A percentile compares a stretch with the other conserved stretches of the same genome.
Conservation (phyloP, 2,797 vertebrate genomes). For the Helostoma temminkii region DNA sequence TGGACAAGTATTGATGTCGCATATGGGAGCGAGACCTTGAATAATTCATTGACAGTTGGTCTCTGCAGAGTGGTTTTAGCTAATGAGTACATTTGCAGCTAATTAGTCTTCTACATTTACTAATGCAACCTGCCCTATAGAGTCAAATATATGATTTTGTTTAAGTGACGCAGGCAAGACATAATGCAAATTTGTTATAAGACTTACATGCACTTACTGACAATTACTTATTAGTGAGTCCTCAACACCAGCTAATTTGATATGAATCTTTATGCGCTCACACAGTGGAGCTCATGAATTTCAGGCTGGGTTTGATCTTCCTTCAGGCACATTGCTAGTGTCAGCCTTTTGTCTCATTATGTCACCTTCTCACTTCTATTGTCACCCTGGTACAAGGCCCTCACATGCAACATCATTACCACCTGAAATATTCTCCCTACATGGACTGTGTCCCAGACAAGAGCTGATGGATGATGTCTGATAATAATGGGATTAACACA, state of each 20-base stretch:
- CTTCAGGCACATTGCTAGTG: slow-evolving; percentile 27
- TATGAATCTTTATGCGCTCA: slow-evolving; percentile 14
- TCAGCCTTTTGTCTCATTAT: slow-evolving; percentile 35
- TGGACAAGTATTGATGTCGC: slow-evolving; percentile 62
- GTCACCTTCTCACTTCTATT: slow-evolving; percentile 28
- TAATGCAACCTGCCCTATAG: slow-evolving; percentile 52
- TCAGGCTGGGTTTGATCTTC: slow-evolving; percentile 20
- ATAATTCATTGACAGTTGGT: slow-evolving; percentile 75
- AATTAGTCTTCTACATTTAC: slow-evolving; percentile 61
- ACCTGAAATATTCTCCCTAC: slow-evolving; percentile 36
- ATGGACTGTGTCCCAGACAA: slow-evolving; percentile 43
- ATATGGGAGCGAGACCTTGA: slow-evolving; percentile 61
- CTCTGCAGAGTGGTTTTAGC: slow-evolving; percentile 55
- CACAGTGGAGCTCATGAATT: slow-evolving; percentile 23
- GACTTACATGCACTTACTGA: background rate
- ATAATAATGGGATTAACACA: slow-evolving; percentile 56
- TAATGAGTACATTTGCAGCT: slow-evolving; percentile 70
- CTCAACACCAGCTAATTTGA: slow-evolving; percentile 11
- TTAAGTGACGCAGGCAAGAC: background rate
- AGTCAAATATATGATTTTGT: slow-evolving; percentile 30
- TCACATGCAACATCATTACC: slow-evolving; percentile 31
- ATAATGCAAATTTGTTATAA: no score
- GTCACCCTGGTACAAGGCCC: slow-evolving; percentile 26
- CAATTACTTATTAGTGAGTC: background rate
- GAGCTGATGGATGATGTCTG: slow-evolving; percentile 45